Conservation (phyloP, 2,888 invertebrate species). For the Gymnoscelis rufifasciata region DNA sequence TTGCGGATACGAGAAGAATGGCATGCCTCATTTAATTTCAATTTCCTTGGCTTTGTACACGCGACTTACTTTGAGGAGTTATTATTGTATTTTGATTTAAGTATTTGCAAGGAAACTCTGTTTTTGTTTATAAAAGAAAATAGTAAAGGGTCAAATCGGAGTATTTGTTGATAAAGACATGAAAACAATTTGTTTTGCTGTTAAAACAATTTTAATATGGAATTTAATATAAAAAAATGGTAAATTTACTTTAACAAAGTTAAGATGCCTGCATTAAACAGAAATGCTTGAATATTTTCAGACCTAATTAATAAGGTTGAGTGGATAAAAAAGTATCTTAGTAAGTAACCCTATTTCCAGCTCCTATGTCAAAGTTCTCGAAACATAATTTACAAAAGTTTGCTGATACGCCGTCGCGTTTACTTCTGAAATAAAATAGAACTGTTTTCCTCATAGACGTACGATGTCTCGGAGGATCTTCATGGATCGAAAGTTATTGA, state of each 20-base stretch:
- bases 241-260: too few relatives aligned
- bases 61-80: not conserved
- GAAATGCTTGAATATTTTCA: too few relatives aligned
- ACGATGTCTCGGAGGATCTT: slow-evolving; percentile 25
- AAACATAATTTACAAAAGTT: slow-evolving; percentile 22
- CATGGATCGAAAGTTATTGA: slow-evolving; percentile 3
- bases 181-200: too few relatives aligned
- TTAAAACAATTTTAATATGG: too few relatives aligned
- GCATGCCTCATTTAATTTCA: slow-evolving; percentile 6
- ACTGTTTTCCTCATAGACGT: slow-evolving; percentile 11
- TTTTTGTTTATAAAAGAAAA: too few relatives aligned
- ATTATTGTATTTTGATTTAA: not conserved
- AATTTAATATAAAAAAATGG: too few relatives aligned
- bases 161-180: too few relatives aligned
- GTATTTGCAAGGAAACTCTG: too few relatives aligned
- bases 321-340: slow-evolving; percentile 13
- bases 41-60: not conserved
- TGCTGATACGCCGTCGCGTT: slow-evolving; percentile 11
- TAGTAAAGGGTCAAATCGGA: too few relatives aligned
- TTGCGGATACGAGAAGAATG: not conserved
- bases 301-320: slow-evolving; percentile 4
- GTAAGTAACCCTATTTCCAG: slow-evolving; percentile 7
- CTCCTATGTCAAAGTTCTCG: slow-evolving; percentile 15
- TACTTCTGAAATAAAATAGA: slow-evolving; percentile 19
- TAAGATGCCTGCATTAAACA: too few relatives aligned